phyloP scores from a whole-genome alignment of 2,888 invertebrate species.

The Dryobotodes eremita region DNA sequence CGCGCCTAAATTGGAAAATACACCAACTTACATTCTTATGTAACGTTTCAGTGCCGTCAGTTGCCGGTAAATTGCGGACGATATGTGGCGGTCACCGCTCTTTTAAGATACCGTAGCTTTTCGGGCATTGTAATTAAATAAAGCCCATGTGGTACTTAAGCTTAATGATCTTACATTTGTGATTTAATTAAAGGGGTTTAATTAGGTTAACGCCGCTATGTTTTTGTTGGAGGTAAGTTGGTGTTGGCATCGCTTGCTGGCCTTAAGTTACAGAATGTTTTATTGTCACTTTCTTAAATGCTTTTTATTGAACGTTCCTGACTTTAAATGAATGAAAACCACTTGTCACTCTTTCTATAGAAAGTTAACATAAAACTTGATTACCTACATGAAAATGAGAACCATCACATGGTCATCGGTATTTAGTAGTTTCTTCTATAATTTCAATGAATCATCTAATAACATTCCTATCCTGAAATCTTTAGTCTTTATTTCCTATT shows the following conservation, averaged over 20 bases:
- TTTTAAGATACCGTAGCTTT: not conserved
- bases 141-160: not conserved
- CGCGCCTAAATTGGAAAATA: not conserved
- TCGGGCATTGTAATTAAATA: conserved; percentile 13
- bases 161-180: conserved; percentile 33
- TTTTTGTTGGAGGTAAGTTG: conserved; percentile 32
- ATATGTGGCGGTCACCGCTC: not conserved
- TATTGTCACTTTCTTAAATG: conserved; percentile 36
- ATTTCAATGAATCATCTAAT: not conserved
- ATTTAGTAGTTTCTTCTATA: not conserved
- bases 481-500: conserved; percentile 5
- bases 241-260: not conserved
- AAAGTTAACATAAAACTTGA: conserved; percentile 3
- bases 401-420: not conserved
- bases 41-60: not conserved
- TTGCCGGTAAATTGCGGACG: not conserved
- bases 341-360: not conserved
- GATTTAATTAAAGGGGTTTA: conserved; percentile 13
- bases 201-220: conserved; percentile 5
- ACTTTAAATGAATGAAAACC: conserved; percentile 2
- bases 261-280: conserved; percentile 16
- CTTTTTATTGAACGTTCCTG: conserved; percentile 9
- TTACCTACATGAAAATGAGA: not conserved
- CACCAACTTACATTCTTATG: not conserved
- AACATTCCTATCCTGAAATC: not conserved